These are phyloP conservation scores for Anhinga rufa DNA, from an alignment of 2,113 vertebrate species.

Conservation along the genomic window DNA sequence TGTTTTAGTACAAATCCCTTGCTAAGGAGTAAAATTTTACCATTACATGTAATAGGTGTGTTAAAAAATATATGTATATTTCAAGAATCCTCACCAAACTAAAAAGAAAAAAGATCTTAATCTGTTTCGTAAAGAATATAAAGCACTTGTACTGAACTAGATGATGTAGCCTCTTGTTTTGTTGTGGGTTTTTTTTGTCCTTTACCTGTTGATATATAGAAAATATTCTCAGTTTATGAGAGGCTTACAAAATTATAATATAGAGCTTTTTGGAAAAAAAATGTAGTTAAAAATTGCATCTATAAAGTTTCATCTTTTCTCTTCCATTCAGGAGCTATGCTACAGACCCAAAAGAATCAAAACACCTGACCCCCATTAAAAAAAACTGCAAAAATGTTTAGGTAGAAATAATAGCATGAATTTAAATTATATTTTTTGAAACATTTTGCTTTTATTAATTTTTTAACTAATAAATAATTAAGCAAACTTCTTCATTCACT, in stretches of 20 bases:
- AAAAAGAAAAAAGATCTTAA: neutral
- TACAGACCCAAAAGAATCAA: neutral
- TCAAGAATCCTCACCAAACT: neutral
- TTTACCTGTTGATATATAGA: slow-evolving; percentile 31
- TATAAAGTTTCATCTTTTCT: neutral
- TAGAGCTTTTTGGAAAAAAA: neutral
- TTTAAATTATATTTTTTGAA: neutral
- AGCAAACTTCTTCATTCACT: neutral
- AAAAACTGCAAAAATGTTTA: neutral
- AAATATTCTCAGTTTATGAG: neutral
- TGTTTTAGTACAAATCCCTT: neutral
- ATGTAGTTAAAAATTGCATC: neutral
- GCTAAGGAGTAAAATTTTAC: neutral
- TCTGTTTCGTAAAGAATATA: neutral
- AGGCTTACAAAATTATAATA: neutral
- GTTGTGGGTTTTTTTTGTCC: neutral
- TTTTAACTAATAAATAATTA: neutral
- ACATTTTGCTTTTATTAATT: neutral
- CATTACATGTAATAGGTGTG: neutral
- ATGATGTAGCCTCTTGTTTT: neutral
- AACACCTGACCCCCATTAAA: neutral
- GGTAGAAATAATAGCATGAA: neutral
- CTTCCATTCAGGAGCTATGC: neutral
- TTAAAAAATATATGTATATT: neutral
- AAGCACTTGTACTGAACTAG: neutral